Base-by-base conservation (phyloP, 2,113 vertebrate species). In the Eidolon helvum region DNA sequence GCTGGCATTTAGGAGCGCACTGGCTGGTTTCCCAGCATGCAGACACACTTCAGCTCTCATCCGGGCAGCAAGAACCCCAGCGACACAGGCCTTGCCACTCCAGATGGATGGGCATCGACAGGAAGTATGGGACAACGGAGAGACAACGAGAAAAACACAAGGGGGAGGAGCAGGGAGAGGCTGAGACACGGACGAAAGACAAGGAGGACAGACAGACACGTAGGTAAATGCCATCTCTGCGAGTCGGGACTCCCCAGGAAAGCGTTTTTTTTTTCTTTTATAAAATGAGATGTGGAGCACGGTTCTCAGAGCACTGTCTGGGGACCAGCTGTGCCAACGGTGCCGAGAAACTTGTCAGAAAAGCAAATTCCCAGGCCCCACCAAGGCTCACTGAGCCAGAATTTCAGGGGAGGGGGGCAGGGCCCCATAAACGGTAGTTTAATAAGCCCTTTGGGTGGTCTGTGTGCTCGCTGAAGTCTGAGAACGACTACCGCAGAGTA, bases 351-450 rank as follows among this genome's bases (percentile, higher is more conserved):
- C 40, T 53, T n/a, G 6, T 30, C 87, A 72, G 57, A 48, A 69
- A 38, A 50, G 30, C 35, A 35, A 7, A 7, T 22, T 75, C 33
- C 53, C 40, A 66, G 89, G 10, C 22, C 33, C n/a, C 15, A 38
- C 68, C 72, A 57, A 24, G 24, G 43, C 33, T 10, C 22, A 18
- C 22, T 33, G 55, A 24, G 14, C 18, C 22, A 40, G 69, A 16
- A 18, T 33, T 9, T 53, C 4, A 43, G 40, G 40, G 40, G 40
- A n/a, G 40, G 26, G 43, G 53, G 61, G 14, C 11, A 18, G 57
- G 71, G n/a, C 33, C 61, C 30, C 19, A 48, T 10, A 15, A 69
- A 28, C 0, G 6, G 10, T 0, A 1, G 16, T 21, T 66, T 6
- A 53, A 55, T 28, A 24, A 24, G 33, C 18, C 61, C 28, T 65